Evolutionary conservation across 2,888 invertebrate genomes (phyloP).

Genomic region (Piscicola geometra): DNA sequence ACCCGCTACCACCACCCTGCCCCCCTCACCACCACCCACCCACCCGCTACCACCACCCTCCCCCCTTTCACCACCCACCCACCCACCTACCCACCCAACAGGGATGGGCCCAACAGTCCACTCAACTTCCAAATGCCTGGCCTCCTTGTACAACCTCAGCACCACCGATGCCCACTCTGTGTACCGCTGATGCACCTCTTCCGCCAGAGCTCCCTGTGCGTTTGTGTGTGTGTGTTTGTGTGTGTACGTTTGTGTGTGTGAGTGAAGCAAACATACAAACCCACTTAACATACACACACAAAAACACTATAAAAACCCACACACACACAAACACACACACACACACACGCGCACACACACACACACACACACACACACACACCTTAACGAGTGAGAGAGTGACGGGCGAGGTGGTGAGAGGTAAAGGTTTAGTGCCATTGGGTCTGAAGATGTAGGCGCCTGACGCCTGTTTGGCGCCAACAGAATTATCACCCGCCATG

Average conservation of each 20-base stretch:
- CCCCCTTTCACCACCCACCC: neutral
- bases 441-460: constrained; percentile 79
- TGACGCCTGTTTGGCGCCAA: constrained; percentile 67
- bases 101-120: constrained; percentile 62
- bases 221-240: too few relatives aligned
- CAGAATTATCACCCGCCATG: constrained; percentile 59
- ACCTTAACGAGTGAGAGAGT: constrained; percentile 1
- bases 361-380: neutral
- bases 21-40: constrained; percentile 69
- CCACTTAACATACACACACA: neutral
- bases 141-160: constrained; percentile 48
- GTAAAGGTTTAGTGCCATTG: constrained; percentile 40
- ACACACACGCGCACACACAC: too few relatives aligned
- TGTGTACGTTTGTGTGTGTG: too few relatives aligned
- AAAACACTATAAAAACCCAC: too few relatives aligned
- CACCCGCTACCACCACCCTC: constrained; percentile 73
- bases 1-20: too few relatives aligned
- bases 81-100: constrained; percentile 36
- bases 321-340: too few relatives aligned
- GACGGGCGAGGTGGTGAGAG: neutral
- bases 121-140: constrained; percentile 58
- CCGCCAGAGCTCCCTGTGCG: constrained; percentile 38
- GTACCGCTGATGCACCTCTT: constrained; percentile 71
- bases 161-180: constrained; percentile 60
- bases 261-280: neutral